Percentiles rank a stretch among this genome's conserved stretches.
These are phyloP conservation scores for Acanthiza pusilla DNA, from an alignment of 2,797 vertebrate species.

Conservation along the genomic window DNA sequence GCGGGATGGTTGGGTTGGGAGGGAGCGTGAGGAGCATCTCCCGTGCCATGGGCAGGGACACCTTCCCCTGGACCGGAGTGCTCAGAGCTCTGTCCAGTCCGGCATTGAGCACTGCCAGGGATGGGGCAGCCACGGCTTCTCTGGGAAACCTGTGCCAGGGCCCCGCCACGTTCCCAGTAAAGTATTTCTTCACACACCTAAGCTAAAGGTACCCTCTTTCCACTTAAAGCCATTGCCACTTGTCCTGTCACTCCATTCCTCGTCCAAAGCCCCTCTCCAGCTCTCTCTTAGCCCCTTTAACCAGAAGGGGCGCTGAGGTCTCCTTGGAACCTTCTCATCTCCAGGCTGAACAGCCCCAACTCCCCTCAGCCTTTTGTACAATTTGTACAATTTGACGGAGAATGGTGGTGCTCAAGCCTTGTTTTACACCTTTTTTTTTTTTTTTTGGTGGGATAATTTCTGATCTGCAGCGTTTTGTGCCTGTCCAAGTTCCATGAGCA, in stretches of 20 bases:
- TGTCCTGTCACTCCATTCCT: too few relatives aligned
- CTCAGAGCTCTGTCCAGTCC: neutral
- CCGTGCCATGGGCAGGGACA: neutral
- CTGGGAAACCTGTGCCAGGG: neutral
- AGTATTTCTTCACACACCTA: neutral
- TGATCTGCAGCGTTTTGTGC: accelerated
- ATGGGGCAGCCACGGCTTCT: neutral
- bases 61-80: accelerated
- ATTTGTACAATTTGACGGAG: neutral
- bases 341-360: neutral
- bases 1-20: accelerated
- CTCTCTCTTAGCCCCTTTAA: too few relatives aligned
- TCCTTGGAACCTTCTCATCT: too few relatives aligned
- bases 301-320: neutral
- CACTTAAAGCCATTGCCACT: neutral
- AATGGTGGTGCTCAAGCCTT: accelerated
- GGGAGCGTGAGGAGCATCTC: accelerated
- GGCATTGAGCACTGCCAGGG: accelerated
- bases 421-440: too few relatives aligned
- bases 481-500: accelerated
- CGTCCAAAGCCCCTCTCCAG: neutral
- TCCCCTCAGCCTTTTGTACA: neutral
- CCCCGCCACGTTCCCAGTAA: too few relatives aligned
- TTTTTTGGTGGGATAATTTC: accelerated
- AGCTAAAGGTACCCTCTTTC: neutral